Base-by-base conservation (phyloP, 2,113 vertebrate genomes). In the Caranx ignobilis region DNA sequence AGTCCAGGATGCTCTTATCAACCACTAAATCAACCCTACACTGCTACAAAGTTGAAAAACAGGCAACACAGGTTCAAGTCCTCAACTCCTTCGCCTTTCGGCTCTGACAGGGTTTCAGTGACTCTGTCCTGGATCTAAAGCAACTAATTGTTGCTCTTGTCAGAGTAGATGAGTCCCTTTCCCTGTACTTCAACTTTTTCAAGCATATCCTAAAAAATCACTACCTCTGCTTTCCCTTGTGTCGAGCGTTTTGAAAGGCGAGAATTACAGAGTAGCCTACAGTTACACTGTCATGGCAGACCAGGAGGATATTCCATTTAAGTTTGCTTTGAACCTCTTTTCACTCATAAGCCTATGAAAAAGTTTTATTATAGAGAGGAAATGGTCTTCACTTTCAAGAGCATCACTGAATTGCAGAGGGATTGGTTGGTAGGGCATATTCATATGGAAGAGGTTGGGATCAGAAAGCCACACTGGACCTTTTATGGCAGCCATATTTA, bases 321-420 rank as follows among this genome's bases (percentile, higher is more conserved):
- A 64, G 76, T 75, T 87, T 83, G 61, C 91, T 91, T 90, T 93
- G 91, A 91, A 91, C 62, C 77, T 75, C 59, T 74, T 77, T 83
- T 72, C 35, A 45, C 48, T 69, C 67, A 76, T 75, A 72, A 83
- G 77, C 52, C 81, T n/a, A 57, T 75, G 83, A 55, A 39, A 85
- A 85, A 59, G 70, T 87, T 86, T 57, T 65, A 79, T 83, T 83
- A 77, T 32, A 52, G 41, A 68, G 69, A 75, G 74, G 68, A 91
- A 82, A 86, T 72, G 67, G 61, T 71, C 34, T 79, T 79, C 62
- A 90, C 77, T 90, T 83, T 81, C 81, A 76, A 81, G 75, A 79
- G 77, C 50, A 6, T 31, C 50, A 8, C 37, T 50, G 66, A 84
- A 83, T 84, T 74, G 75, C 59, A 76, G 61, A 56, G 47, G 73